phyloP scores from a whole-genome alignment of 2,888 invertebrate species.

The Marasmarcha lunaedactyla region DNA sequence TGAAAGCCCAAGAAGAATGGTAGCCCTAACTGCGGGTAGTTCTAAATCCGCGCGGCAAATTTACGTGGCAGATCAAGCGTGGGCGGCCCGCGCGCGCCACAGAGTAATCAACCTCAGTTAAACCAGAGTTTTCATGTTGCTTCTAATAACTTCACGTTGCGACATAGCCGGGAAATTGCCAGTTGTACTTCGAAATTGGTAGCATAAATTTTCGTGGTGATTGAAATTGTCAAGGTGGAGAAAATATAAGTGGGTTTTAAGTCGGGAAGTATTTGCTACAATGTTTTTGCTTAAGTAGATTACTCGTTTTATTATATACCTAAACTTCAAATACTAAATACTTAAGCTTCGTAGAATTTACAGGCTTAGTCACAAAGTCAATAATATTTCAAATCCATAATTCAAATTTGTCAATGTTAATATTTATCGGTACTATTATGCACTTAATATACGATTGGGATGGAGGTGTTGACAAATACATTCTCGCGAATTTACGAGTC shows the following conservation, averaged over 20 bases:
- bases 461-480: conserved; percentile 1
- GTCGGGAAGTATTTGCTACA: too few relatives aligned
- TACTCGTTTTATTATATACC: too few relatives aligned
- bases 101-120: conserved; percentile 39
- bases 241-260: too few relatives aligned
- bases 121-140: conserved; percentile 26
- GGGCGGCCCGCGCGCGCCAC: conserved; percentile 19
- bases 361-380: too few relatives aligned
- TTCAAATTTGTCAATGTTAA: background rate
- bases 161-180: conserved; percentile 2
- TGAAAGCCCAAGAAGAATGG: too few relatives aligned
- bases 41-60: conserved; percentile 58
- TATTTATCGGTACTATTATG: background rate
- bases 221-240: too few relatives aligned
- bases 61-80: conserved; percentile 40
- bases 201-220: too few relatives aligned
- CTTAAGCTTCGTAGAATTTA: too few relatives aligned
- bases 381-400: background rate
- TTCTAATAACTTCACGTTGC: conserved; percentile 3
- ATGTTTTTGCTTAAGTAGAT: too few relatives aligned
- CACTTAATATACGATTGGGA: background rate
- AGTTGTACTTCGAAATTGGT: too few relatives aligned
- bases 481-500: background rate
- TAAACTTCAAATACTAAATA: too few relatives aligned
- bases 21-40: conserved; percentile 33